Conservation (phyloP, 2,888 invertebrate species). For the Branchinecta sandiegonensis region DNA sequence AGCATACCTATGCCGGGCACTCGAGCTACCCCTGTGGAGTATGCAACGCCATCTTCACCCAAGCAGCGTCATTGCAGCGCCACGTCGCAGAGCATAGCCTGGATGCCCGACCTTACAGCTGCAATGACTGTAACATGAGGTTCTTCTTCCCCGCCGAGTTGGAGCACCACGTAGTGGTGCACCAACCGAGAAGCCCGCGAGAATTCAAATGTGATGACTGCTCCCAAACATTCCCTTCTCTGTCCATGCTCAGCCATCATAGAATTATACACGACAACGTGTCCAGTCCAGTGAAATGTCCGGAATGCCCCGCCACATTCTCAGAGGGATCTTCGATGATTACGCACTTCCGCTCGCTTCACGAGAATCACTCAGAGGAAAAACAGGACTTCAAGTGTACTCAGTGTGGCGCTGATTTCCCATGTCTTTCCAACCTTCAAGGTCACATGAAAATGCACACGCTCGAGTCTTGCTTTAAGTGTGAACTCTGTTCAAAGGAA, state of each 20-base stretch:
- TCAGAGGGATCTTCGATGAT: slow-evolving; percentile 26
- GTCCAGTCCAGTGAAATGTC: slow-evolving; percentile 28
- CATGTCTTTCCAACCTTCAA: slow-evolving; percentile 37
- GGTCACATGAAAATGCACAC: slow-evolving; percentile 39
- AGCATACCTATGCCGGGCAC: slow-evolving; percentile 79
- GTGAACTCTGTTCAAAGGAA: slow-evolving; percentile 36
- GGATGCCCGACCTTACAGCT: slow-evolving; percentile 68
- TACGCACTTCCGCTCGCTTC: slow-evolving; percentile 33
- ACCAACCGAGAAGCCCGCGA: slow-evolving; percentile 27
- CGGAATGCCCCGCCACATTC: slow-evolving; percentile 32
- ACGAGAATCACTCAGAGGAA: slow-evolving; percentile 27
- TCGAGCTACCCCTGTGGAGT: slow-evolving; percentile 70
- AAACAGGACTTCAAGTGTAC: slow-evolving; percentile 35
- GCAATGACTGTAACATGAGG: slow-evolving; percentile 61
- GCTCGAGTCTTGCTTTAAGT: slow-evolving; percentile 32
- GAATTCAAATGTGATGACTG: slow-evolving; percentile 32
- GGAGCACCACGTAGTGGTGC: slow-evolving; percentile 54
- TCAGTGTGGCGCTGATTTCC: slow-evolving; percentile 37
- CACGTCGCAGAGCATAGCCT: slow-evolving; percentile 71
- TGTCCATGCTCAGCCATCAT: slow-evolving; percentile 23
- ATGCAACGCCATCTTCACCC: slow-evolving; percentile 71
- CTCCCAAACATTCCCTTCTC: slow-evolving; percentile 31
- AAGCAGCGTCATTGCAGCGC: slow-evolving; percentile 61
- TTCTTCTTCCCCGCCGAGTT: slow-evolving; percentile 84
- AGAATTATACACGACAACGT: slow-evolving; percentile 3